Conservation (phyloP, 1,140 invertebrate species). For the Colletes latitarsis region DNA sequence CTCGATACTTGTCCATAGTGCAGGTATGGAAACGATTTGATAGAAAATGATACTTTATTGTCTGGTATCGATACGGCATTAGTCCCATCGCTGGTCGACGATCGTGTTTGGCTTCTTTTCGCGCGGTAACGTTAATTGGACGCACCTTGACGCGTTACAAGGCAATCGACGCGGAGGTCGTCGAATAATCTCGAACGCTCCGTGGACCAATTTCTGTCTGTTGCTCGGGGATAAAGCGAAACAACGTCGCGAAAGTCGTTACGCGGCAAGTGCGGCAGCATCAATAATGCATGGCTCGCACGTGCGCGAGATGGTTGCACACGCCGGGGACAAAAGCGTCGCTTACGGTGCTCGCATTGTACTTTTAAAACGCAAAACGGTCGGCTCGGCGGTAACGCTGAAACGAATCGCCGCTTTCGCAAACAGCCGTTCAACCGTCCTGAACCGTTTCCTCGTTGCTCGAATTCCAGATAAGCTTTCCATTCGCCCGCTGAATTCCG, state of each 20-base stretch:
- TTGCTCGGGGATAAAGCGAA: conserved; percentile 11
- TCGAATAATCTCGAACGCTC: conserved; percentile 39
- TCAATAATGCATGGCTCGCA: conserved; percentile 48
- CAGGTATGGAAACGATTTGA: too few relatives aligned
- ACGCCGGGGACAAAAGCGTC: conserved; percentile 22
- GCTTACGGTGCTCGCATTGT: conserved; percentile 7
- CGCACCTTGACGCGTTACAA: conserved; percentile 29
- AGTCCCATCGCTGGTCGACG: too few relatives aligned
- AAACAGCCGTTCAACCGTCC: background rate
- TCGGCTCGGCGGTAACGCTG: background rate
- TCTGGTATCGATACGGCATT: too few relatives aligned
- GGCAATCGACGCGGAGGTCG: conserved; percentile 26
- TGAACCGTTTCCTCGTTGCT: background rate
- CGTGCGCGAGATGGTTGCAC: conserved; percentile 28
- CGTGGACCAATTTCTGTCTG: conserved; percentile 37
- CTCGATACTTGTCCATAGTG: too few relatives aligned
- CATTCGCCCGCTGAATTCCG: background rate
- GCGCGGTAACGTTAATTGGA: conserved; percentile 40
- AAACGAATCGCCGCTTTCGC: conserved; percentile 1
- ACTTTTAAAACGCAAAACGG: conserved; percentile 17
- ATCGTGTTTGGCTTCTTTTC: conserved; percentile 15
- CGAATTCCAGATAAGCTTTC: background rate
- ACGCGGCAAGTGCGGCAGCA: conserved; percentile 26
- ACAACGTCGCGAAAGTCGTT: conserved; percentile 23
- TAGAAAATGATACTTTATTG: too few relatives aligned